Conservation (phyloP, 2,113 vertebrate species). For the Cavia aperea region DNA sequence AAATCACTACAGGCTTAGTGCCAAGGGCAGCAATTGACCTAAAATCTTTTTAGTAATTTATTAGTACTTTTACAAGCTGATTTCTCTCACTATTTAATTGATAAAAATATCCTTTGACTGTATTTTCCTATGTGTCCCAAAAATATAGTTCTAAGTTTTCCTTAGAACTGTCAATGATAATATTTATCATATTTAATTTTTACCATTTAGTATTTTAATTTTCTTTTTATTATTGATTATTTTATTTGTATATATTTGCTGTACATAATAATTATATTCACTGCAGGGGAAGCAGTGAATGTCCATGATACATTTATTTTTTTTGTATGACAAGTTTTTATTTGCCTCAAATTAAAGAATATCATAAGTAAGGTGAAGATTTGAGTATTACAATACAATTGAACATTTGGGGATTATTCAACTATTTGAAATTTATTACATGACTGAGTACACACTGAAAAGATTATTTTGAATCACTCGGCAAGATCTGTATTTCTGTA, state of each 20-base stretch:
- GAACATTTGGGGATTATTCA: constrained; percentile 73
- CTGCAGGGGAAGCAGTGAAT: neutral
- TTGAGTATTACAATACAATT: constrained; percentile 75
- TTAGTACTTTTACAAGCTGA: neutral
- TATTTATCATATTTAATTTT: neutral
- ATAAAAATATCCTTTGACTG: neutral
- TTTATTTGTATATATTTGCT: neutral
- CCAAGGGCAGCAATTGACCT: neutral
- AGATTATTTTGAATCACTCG: constrained; percentile 78
- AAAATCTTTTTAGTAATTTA: neutral
- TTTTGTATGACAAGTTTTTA: constrained; percentile 75
- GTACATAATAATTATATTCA: neutral
- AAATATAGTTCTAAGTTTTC: neutral
- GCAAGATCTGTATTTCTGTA: constrained; percentile 76
- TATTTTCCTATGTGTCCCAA: neutral
- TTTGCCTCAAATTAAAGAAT: constrained; percentile 84
- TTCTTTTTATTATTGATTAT: neutral
- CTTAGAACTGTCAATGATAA: neutral
- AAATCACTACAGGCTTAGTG: neutral
- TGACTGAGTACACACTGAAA: constrained; percentile 73
- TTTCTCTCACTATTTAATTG: neutral
- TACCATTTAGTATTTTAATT: neutral
- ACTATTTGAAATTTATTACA: constrained; percentile 73
- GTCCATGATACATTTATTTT: neutral
- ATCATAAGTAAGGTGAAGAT: constrained; percentile 76